Evolutionary conservation across 92 coral and sea anemone genomes (phyloP).

Genomic region (Phenganax marumi): DNA sequence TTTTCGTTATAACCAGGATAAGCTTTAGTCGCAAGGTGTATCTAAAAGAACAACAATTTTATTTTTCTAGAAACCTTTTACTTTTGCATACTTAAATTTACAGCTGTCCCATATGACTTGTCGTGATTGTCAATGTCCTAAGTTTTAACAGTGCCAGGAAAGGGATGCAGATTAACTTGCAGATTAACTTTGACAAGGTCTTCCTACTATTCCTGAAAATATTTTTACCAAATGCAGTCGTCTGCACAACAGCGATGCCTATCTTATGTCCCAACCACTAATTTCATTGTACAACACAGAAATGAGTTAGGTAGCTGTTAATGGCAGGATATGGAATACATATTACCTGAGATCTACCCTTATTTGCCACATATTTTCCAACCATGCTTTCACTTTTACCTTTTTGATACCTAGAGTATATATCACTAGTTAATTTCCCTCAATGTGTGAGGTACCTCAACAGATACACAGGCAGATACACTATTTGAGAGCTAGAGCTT

Average conservation of each 20-base stretch:
- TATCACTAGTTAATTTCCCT: background rate
- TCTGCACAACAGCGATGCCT: background rate
- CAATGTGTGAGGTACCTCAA: background rate
- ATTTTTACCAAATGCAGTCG: background rate
- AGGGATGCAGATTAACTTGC: too few species aligned
- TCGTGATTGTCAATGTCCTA: too few species aligned
- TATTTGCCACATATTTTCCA: slow-evolving; percentile 64
- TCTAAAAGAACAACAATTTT: slow-evolving; percentile 36
- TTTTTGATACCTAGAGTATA: slow-evolving; percentile 57
- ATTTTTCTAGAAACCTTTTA: background rate
- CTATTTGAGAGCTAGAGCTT: background rate
- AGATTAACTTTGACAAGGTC: too few species aligned
- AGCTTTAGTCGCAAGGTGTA: slow-evolving; percentile 70
- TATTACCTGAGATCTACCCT: slow-evolving; percentile 65
- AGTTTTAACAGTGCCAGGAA: too few species aligned
- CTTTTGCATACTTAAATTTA: background rate
- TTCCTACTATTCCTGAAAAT: background rate
- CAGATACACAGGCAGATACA: background rate
- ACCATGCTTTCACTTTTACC: slow-evolving; percentile 77
- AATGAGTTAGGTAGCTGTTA: background rate
- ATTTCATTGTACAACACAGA: background rate
- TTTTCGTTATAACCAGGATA: slow-evolving; percentile 57
- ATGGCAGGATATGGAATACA: slow-evolving; percentile 6
- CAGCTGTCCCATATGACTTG: background rate
- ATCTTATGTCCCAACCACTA: background rate